Conservation (phyloP, 1,140 invertebrate genomes). For the Ephestia elutella region DNA sequence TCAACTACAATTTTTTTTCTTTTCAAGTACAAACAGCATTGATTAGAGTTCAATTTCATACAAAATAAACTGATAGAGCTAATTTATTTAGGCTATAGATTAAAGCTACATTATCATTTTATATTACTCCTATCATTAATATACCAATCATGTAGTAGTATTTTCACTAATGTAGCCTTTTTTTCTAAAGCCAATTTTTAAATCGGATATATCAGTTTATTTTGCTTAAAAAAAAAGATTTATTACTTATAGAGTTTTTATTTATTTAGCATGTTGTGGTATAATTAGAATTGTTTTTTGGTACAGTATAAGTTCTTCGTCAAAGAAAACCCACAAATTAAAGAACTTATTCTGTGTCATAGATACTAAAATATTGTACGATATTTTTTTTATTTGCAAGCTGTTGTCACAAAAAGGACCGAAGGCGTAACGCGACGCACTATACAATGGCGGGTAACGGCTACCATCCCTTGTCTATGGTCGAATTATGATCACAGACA, state of each 20-base stretch:
- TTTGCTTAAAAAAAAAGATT: not conserved
- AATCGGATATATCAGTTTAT: no score
- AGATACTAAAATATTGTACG: slow-evolving; percentile 19
- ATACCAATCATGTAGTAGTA: no score
- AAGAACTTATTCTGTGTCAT: slow-evolving; percentile 11
- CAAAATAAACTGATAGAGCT: no score
- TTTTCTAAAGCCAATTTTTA: no score
- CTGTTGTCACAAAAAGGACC: slow-evolving; percentile 34
- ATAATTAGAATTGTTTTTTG: slow-evolving; percentile 6
- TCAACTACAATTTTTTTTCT: slow-evolving; percentile 5
- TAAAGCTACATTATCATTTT: no score
- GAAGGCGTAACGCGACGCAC: slow-evolving; percentile 32
- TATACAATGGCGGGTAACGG: slow-evolving; percentile 38
- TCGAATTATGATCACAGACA: slow-evolving; percentile 36
- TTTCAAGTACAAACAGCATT: slow-evolving; percentile 24
- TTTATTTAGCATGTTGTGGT: slow-evolving; percentile 18
- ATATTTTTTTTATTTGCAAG: slow-evolving; percentile 46
- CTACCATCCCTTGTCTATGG: slow-evolving; percentile 38
- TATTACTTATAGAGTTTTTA: slow-evolving; percentile 2
- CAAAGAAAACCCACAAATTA: not conserved
- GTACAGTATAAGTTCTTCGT: slow-evolving; percentile 11
- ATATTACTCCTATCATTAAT: no score
- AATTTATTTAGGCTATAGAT: no score
- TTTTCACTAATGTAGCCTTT: no score
- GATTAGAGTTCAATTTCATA: not conserved